phyloP scores from a whole-genome alignment of 2,113 vertebrate genomes.

The Chlamydotis undulata region DNA sequence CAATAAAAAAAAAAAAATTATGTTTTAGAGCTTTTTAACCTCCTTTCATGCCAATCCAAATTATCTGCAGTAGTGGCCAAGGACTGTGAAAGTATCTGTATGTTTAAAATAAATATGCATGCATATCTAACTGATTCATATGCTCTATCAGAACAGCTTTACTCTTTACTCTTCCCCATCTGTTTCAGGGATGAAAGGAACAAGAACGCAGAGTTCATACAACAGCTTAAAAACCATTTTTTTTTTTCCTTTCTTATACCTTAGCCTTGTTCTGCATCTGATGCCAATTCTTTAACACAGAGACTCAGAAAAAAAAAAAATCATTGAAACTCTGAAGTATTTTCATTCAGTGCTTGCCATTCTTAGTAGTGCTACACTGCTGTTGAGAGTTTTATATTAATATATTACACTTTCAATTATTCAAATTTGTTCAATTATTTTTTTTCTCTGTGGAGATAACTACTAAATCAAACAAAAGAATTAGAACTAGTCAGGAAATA shows the following conservation, averaged over 20 bases:
- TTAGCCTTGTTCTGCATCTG: neutral
- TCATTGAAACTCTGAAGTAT: neutral
- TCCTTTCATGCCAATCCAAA: neutral
- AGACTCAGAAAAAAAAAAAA: neutral
- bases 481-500: conserved; percentile 8
- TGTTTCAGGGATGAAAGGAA: conserved; percentile 28
- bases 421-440: neutral
- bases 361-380: neutral
- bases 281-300: neutral
- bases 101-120: conserved; percentile 23
- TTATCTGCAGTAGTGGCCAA: neutral
- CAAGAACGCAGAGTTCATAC: neutral
- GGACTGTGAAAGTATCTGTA: neutral
- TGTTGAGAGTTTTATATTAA: conserved; percentile 19
- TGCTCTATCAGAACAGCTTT: conserved; percentile 18
- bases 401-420: neutral
- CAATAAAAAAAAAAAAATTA: neutral
- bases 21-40: neutral
- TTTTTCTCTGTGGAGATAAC: neutral
- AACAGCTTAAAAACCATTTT: neutral
- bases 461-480: neutral
- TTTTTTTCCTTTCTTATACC: neutral
- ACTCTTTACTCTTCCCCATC: conserved; percentile 2
- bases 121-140: neutral
- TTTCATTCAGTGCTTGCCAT: neutral